Evolutionary conservation across 2,888 invertebrate genomes (phyloP), one percentile per base, ranked within the genome.

Genomic region (Busseola fusca): DNA sequence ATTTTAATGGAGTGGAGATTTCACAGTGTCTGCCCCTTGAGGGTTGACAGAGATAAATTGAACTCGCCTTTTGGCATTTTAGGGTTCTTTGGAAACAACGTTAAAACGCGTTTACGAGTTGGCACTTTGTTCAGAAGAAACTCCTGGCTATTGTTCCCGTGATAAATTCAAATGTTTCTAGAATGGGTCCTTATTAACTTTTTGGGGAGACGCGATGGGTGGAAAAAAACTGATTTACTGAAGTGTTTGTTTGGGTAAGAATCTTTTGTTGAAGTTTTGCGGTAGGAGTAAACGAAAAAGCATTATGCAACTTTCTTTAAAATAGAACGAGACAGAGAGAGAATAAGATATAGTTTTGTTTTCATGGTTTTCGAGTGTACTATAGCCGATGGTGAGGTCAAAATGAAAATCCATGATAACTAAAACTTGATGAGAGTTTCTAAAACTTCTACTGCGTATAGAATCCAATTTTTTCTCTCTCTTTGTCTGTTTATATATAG

Each of bases 1-100:
- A 87, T 88, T 91, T 89, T 88, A 92, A 92, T 90, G 90, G 91
- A 91, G 90, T 89, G 86, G 87, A 90, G 91, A 91, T 91, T 92
- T 91, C 91, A 92, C 91, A 89, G 91, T 91, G 91, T 90, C 92
- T 90, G 89, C 89, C 87, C 87, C 89, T 78, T 75, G 89, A 87
- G 90, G 90, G 89, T 89, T 91, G 92, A 92, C 92, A 88, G 87
- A 89, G 92, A 93, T 91, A 91, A 92, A 93, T 92, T 88, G 91
- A 89, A 87, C 88, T 84, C 85, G 88, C 88, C 89, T 89, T 88
- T 90, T 86, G 87, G 88, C 85, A 81, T 89, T 89, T 89, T 83
- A 81, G 87, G 87, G 87, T 87, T 88, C 87, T 81, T 87, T 74
- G 78, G 81, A 82, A 78, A 84, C 76, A 82, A 85, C 82, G 81